Evolutionary conservation across 2,113 vertebrate species (phyloP).

Genomic region (Irena cyanogastra): DNA sequence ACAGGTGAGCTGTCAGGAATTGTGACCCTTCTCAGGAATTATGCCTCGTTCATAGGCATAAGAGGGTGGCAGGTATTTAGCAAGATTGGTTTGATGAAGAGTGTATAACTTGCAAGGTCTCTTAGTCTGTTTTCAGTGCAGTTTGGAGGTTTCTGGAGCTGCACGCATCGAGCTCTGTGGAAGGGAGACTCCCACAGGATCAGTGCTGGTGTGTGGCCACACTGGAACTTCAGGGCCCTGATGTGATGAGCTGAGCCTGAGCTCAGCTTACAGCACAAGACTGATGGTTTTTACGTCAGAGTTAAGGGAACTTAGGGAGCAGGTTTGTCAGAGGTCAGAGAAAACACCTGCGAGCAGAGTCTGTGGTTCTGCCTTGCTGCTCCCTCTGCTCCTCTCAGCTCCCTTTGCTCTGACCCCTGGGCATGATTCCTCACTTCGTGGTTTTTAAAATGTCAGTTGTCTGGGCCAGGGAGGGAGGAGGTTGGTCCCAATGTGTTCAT

Average conservation of each 20-base stretch:
- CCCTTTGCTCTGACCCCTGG: background rate
- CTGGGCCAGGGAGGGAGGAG: background rate
- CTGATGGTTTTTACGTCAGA: slow-evolving; percentile 39
- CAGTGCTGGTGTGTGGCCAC: slow-evolving; percentile 67
- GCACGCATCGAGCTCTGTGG: rapidly evolving
- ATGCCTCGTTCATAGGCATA: background rate
- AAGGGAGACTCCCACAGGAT: background rate
- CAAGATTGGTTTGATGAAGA: background rate
- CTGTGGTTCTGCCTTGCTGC: background rate
- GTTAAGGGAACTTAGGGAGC: background rate
- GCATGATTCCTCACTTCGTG: background rate
- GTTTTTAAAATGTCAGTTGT: background rate
- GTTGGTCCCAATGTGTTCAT: background rate
- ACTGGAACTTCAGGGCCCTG: slow-evolving; percentile 77
- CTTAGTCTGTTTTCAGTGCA: background rate
- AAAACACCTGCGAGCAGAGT: background rate
- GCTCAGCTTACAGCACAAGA: slow-evolving; percentile 65
- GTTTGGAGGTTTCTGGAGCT: background rate
- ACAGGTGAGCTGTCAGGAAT: background rate
- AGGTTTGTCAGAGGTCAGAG: background rate
- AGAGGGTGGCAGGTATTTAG: background rate
- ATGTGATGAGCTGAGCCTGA: slow-evolving; percentile 73
- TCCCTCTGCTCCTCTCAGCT: background rate
- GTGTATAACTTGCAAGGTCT: background rate
- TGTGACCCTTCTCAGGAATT: background rate